phyloP scores from a whole-genome alignment of 2,797 vertebrate genomes.

The Sebastes vulpes region DNA sequence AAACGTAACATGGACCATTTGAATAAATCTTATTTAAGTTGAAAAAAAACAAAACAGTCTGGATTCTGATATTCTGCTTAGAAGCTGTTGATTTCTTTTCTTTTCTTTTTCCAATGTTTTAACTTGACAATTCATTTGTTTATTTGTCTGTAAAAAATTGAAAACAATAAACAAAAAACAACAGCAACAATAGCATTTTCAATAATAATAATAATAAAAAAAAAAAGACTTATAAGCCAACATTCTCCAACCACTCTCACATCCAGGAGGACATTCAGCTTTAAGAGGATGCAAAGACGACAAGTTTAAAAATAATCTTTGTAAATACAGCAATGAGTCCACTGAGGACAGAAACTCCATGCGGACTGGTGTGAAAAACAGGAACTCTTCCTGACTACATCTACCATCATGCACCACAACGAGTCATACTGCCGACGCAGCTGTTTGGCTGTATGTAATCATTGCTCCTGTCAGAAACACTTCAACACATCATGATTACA shows the following conservation, averaged over 20 bases:
- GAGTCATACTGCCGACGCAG: slow-evolving; percentile 66
- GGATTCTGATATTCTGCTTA: slow-evolving; percentile 66
- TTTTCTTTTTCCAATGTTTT: slow-evolving; percentile 52
- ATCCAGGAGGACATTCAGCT: slow-evolving; percentile 74
- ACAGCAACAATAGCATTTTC: slow-evolving; percentile 65
- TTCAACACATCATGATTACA: slow-evolving; percentile 77
- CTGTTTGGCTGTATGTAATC: slow-evolving; percentile 66
- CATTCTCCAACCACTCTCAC: slow-evolving; percentile 71
- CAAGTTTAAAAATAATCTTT: slow-evolving; percentile 79
- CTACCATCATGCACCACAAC: slow-evolving; percentile 68
- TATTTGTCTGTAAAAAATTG: slow-evolving; percentile 70
- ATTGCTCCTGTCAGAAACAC: slow-evolving; percentile 82
- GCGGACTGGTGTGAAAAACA: slow-evolving; percentile 80
- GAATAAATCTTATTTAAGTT: slow-evolving; percentile 77
- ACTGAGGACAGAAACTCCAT: slow-evolving; percentile 78
- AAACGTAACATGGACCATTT: slow-evolving; percentile 87
- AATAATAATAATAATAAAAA: slow-evolving; percentile 40
- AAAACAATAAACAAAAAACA: slow-evolving; percentile 64
- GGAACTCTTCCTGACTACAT: slow-evolving; percentile 64
- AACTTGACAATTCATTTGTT: slow-evolving; percentile 66
- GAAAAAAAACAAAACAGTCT: slow-evolving; percentile 41
- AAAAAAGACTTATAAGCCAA: slow-evolving; percentile 61
- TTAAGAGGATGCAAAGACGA: slow-evolving; percentile 71
- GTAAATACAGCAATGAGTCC: slow-evolving; percentile 84
- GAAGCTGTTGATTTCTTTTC: slow-evolving; percentile 65